Percentiles rank a stretch among this genome's conserved stretches.
Evolutionary conservation across 2,888 invertebrate genomes (phyloP).

Genomic region (Erebia palarica): DNA sequence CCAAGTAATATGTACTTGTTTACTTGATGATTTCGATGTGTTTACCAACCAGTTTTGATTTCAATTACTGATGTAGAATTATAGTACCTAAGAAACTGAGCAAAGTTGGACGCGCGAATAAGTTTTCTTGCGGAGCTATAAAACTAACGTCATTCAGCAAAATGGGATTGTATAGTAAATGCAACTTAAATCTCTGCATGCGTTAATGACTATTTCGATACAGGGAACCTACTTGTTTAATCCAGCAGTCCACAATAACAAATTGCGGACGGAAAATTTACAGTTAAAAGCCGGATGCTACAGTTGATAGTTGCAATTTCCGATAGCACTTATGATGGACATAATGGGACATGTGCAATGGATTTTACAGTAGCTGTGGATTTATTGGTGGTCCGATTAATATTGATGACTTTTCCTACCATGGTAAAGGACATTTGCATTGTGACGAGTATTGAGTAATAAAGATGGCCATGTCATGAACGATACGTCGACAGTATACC

Average conservation of each 20-base stretch:
- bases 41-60: no score
- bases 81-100: no score
- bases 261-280: slow-evolving; percentile 80
- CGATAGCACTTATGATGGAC: slow-evolving; percentile 66
- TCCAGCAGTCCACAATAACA: slow-evolving; percentile 57
- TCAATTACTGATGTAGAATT: no score
- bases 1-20: no score
- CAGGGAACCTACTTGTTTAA: slow-evolving; percentile 28
- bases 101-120: not conserved
- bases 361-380: slow-evolving; percentile 55
- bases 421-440: slow-evolving; percentile 25
- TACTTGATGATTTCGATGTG: no score
- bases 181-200: not conserved
- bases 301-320: slow-evolving; percentile 76
- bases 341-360: slow-evolving; percentile 60
- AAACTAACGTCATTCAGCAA: not conserved
- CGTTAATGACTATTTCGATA: slow-evolving; percentile 16
- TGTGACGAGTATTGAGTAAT: no score
- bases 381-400: slow-evolving; percentile 47
- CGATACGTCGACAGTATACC: not conserved
- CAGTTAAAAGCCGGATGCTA: slow-evolving; percentile 79
- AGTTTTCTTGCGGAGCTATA: not conserved
- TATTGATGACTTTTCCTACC: slow-evolving; percentile 30
- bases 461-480: not conserved
- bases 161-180: not conserved